Base-by-base conservation (phyloP, 2,113 vertebrate genomes). In the Bagarius yarrelli region DNA sequence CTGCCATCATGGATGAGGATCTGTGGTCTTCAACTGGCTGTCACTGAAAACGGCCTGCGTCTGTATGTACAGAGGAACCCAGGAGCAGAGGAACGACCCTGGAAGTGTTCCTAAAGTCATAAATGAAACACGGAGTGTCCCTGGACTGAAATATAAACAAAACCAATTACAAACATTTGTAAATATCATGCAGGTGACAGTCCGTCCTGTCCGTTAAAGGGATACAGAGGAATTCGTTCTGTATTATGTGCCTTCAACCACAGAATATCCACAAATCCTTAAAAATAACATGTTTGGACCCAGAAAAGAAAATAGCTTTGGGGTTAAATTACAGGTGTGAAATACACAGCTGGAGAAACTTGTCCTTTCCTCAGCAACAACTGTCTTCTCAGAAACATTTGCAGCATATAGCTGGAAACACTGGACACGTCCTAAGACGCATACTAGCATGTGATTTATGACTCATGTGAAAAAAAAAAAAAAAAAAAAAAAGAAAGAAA, bases 1-100 rank as follows among this genome's bases (percentile, higher is more conserved):
- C 93, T 93, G 92, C 93, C 93, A 91, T 95, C 92, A 70, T 93
- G 92, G 95, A 93, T 92, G 94, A 95, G 91, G 93, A 90, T 92
- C 93, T 93, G 95, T 95, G 94, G 94, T 92, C 95, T 95, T 92
- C 90, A 93, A 93, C 93, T 92, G 94, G 94, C 93, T 91, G 93
- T 85, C 88, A 36, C 61, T n/a, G 15, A 34, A 52, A 71, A 87
- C 83, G 80, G 93, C 93, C 93, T 89, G 81, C 94, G 93, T 94
- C 91, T 94, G 85, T 93, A 94, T 96, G 93, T 95, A 96, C 94
- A 95, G 93, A 95, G 91, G 92, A 92, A 95, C 92, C 44, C 5
- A 47, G 44, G 44, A 47, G 44, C 44, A 47, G 44, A 47, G 91
- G 92, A 92, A 95, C 92, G 93, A 94, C 91, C 92, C 92, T 94